Percentiles rank a stretch among this genome's conserved stretches.
Conservation (phyloP, 2,888 invertebrate species). For the Meganola albula region DNA sequence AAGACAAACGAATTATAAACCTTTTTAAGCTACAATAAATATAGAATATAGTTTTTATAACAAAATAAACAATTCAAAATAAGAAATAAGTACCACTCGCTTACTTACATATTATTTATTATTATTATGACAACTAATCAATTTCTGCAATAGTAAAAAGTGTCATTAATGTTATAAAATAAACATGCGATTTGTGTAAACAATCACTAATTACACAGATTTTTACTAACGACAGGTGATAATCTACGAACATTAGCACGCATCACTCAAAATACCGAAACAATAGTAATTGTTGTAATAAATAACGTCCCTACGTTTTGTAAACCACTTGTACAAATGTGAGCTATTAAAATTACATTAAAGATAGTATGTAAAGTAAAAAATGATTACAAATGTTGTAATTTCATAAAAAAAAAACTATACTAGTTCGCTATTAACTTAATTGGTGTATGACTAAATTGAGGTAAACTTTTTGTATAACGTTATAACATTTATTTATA, state of each 20-base stretch:
- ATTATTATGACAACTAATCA: no score
- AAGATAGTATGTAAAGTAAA: constrained; percentile 10
- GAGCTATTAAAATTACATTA: constrained; percentile 37
- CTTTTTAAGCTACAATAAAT: no score
- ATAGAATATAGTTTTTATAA: no score
- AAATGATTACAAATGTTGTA: constrained; percentile 3
- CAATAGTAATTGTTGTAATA: constrained; percentile 61
- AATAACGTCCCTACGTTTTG: constrained; percentile 41
- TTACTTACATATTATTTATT: no score
- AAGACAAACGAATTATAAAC: no score
- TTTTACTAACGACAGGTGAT: constrained; percentile 47
- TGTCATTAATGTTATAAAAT: no score
- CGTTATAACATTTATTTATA: no score
- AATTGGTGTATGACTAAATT: neutral
- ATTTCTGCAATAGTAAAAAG: no score
- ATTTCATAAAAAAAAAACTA: constrained; percentile 8
- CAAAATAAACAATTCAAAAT: no score
- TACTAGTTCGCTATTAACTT: neutral
- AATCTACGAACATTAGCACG: constrained; percentile 48
- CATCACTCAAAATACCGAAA: constrained; percentile 59
- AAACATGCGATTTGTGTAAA: no score
- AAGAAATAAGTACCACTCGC: no score
- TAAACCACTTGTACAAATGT: constrained; percentile 28
- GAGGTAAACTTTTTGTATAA: neutral
- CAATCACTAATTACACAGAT: constrained; percentile 30